phyloP scores from a whole-genome alignment of 1,140 invertebrate genomes.

The Neodiprion lecontei region DNA sequence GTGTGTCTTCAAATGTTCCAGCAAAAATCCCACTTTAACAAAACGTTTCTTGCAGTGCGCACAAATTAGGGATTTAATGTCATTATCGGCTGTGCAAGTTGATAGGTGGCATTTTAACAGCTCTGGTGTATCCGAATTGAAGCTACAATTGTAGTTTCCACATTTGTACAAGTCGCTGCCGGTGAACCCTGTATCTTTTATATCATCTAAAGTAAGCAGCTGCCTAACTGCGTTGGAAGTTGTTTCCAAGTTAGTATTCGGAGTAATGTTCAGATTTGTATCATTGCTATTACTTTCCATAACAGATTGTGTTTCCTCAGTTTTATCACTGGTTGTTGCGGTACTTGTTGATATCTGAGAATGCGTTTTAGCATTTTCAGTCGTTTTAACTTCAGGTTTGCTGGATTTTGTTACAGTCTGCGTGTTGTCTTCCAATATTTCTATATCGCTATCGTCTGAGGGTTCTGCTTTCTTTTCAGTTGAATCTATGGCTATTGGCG shows the following conservation, averaged over 20 bases:
- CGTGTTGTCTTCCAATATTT: conserved; percentile 46
- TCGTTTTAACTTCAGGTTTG: conserved; percentile 12
- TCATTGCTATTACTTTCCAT: conserved; percentile 22
- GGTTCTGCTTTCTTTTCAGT: conserved; percentile 13
- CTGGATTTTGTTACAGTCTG: background rate
- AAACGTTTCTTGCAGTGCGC: conserved; percentile 61
- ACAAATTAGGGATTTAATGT: conserved; percentile 53
- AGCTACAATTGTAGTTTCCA: conserved; percentile 56
- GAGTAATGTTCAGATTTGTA: conserved; percentile 10
- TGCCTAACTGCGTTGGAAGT: conserved; percentile 14
- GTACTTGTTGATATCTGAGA: background rate
- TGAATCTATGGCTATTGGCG: background rate
- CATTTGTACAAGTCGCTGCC: conserved; percentile 62
- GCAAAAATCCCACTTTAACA: conserved; percentile 48
- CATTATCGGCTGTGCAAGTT: conserved; percentile 47
- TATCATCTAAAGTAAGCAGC: conserved; percentile 48
- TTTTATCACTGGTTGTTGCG: conserved; percentile 13
- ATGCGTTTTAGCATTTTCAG: background rate
- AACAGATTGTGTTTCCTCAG: conserved; percentile 5
- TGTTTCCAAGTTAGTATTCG: conserved; percentile 10
- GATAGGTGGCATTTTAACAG: conserved; percentile 61
- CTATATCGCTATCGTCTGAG: conserved; percentile 51
- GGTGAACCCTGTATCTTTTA: conserved; percentile 49
- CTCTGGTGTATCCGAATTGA: conserved; percentile 36
- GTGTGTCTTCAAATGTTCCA: conserved; percentile 61